These are phyloP conservation scores for Atta colombica DNA, from an alignment of 1,140 invertebrate species.

Conservation along the genomic window DNA sequence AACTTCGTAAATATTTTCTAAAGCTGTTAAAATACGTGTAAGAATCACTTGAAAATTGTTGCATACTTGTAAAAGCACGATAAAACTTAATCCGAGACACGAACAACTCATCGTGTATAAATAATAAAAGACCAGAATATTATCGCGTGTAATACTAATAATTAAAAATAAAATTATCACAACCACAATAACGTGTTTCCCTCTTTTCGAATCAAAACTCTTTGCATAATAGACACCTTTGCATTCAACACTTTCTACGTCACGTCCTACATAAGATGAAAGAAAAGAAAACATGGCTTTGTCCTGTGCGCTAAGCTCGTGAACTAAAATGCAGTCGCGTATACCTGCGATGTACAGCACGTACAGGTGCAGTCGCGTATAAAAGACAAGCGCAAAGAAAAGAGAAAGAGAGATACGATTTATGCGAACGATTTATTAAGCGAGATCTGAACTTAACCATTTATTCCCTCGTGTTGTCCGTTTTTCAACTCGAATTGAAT, in stretches of 20 bases:
- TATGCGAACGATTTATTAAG: slow-evolving; percentile 76
- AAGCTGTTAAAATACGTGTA: no score
- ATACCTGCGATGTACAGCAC: neutral
- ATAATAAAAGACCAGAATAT: no score
- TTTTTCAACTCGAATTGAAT: slow-evolving; percentile 73
- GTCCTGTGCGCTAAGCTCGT: slow-evolving; percentile 12
- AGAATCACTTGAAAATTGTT: no score
- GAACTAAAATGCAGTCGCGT: slow-evolving; percentile 30
- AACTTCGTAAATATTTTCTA: no score
- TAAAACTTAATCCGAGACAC: no score
- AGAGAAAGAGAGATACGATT: neutral
- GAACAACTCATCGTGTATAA: no score
- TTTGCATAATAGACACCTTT: slow-evolving; percentile 8
- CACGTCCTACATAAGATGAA: neutral
- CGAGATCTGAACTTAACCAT: slow-evolving; percentile 73
- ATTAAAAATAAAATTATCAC: neutral
- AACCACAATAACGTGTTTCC: neutral
- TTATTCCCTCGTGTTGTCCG: slow-evolving; percentile 68
- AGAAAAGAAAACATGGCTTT: slow-evolving; percentile 25
- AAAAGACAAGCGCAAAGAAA: neutral
- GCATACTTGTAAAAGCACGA: no score
- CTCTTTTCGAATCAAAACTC: neutral
- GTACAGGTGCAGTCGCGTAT: slow-evolving; percentile 23
- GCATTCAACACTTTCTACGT: neutral
- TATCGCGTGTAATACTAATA: no score